Conservation (phyloP, 2,797 vertebrate genomes). For the Argyrosomus regius region DNA sequence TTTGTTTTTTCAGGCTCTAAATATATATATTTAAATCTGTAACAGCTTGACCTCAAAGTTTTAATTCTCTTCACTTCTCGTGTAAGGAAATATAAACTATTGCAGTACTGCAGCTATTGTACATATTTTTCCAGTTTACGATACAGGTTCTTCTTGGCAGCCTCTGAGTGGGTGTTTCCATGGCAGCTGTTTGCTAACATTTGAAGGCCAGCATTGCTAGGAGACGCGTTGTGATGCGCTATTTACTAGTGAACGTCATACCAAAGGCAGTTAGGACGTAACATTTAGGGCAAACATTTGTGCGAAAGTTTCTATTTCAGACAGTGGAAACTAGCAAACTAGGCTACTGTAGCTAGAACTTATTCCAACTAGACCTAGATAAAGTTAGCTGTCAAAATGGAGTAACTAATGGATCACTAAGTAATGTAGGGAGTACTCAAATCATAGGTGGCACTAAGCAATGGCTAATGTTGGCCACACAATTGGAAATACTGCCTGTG, state of each 20-base stretch:
- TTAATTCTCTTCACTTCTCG: too few relatives aligned
- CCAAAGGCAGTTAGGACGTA: too few relatives aligned
- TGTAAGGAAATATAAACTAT: background rate
- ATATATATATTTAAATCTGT: too few relatives aligned
- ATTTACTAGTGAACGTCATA: background rate
- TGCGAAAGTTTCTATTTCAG: background rate
- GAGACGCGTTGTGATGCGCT: background rate
- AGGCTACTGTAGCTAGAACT: background rate
- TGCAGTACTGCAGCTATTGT: background rate
- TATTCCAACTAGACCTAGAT: background rate
- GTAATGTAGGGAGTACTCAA: background rate
- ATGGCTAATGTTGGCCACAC: background rate
- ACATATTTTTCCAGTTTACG: slow-evolving; percentile 8
- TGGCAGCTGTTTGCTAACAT: slow-evolving; percentile 7
- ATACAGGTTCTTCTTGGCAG: background rate
- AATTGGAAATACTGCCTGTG: background rate
- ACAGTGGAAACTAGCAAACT: background rate
- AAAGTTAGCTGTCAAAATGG: too few relatives aligned
- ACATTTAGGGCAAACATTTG: background rate
- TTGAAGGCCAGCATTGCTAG: background rate
- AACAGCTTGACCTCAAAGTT: background rate
- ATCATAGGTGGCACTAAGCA: background rate
- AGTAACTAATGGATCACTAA: background rate
- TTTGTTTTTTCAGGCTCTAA: slow-evolving; percentile 17
- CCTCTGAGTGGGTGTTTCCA: background rate